Evolutionary conservation across 2,888 invertebrate species (phyloP), one percentile per base, ranked within the genome.

Genomic region (Andricus curvator): DNA sequence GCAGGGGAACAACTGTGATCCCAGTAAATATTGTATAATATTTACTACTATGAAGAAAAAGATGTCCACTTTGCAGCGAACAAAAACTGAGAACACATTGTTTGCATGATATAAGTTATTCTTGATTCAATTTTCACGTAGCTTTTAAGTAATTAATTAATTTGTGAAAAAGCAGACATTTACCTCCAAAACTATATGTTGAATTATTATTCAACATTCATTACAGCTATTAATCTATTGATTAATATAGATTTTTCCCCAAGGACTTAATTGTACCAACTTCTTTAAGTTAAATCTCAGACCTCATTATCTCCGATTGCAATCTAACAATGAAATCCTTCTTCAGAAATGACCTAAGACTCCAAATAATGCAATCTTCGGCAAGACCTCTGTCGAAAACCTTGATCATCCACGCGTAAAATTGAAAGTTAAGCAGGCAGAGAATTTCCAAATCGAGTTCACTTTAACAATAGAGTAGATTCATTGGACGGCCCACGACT

Each of bases 381-480:
- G 68, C 68, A 64, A 74, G 56, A 62, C 48, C 65, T 74, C 44
- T 62, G 65, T 62, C 65, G 67, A 62, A 62, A 77, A 77, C n/a
- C 8, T n/a, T 33, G 60, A 41, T 60, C 37, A 25, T 77, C 33
- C 22, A 15, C 22, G 33, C 20, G 37, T 64, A 17, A 62, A 77
- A 77, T 77, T 29, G 77, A 77, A 60, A 77, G 77, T 77, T 64
- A 77, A 77, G 17, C 77, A 15, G 33, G 22, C n/a, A 22, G 20
- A 62, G 17, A 77, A 77, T 77, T 77, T 77, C 62, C 62, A 77
- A 77, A 77, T 62, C 8, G 62, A 77, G 62, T 25, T 62, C 77
- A 76, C 15, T 41, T 41, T 64, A 62, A 77, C 77, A 77, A 77
- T 60, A 64, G 77, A 64, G 41, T 56, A 37, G 41, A 41, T 41